These are phyloP conservation scores for Rhinogobio ventralis DNA, from an alignment of 2,797 vertebrate genomes.

Conservation along the genomic window DNA sequence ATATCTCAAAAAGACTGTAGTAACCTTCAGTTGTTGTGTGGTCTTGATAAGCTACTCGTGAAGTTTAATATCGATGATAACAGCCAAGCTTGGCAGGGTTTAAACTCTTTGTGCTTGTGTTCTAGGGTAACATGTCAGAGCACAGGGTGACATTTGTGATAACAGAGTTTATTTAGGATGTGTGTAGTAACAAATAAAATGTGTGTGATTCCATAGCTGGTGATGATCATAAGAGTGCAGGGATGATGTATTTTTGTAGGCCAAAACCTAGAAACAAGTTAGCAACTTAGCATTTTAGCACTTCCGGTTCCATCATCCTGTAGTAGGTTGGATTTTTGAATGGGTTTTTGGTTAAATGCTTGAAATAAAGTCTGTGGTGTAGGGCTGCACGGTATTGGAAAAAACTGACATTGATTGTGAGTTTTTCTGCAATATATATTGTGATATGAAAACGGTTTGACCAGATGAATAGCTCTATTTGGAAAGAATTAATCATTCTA, in stretches of 20 bases:
- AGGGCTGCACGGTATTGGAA: no score
- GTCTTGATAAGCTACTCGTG: not conserved
- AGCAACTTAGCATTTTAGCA: not conserved
- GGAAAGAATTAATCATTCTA: no score
- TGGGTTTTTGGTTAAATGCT: not conserved
- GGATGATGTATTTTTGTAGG: not conserved
- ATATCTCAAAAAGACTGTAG: not conserved
- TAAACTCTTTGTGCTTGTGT: not conserved
- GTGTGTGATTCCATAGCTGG: not conserved
- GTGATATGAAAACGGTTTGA: no score
- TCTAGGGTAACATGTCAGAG: not conserved
- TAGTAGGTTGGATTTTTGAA: not conserved
- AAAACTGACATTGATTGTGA: no score
- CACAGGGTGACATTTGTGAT: conserved; percentile 22
- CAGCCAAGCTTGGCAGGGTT: not conserved
- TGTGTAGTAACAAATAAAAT: not conserved
- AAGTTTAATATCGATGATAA: not conserved
- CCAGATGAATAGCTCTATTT: no score
- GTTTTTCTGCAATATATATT: no score
- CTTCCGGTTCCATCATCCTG: not conserved
- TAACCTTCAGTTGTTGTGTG: not conserved
- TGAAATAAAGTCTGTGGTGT: not conserved
- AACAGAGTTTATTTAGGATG: not conserved
- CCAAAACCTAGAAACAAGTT: not conserved
- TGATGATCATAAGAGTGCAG: not conserved